A percentile compares a stretch with the other conserved stretches of the same genome.
Conservation (phyloP, 2,888 invertebrate genomes). For the Polyommatus iphigenia region DNA sequence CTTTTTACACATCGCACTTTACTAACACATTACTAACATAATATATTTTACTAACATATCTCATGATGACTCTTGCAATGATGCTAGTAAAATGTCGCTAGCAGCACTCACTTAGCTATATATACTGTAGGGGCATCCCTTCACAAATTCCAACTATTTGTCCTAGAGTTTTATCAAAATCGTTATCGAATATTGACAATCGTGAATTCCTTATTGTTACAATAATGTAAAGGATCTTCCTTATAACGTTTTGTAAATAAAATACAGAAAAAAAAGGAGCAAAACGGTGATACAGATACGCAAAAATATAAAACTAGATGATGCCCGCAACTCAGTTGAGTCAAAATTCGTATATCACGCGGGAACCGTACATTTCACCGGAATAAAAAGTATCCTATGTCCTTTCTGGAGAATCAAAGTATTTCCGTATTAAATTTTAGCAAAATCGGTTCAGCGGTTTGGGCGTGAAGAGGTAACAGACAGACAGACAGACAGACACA, state of each 20-base stretch:
- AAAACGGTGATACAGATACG: too few relatives aligned
- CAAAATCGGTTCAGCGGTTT: too few relatives aligned
- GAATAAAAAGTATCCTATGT: too few relatives aligned
- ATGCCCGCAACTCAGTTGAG: too few relatives aligned
- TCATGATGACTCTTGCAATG: neutral
- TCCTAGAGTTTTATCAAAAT: neutral
- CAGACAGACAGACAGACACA: too few relatives aligned
- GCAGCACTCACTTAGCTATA: neutral
- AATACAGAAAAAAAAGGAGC: too few relatives aligned
- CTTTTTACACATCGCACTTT: neutral
- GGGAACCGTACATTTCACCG: too few relatives aligned
- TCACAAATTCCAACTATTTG: neutral
- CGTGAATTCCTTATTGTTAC: slow-evolving; percentile 6
- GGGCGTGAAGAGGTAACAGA: too few relatives aligned
- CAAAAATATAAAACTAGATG: too few relatives aligned
- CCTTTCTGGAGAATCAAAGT: too few relatives aligned
- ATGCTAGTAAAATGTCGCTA: neutral
- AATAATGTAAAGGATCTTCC: neutral
- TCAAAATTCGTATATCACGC: too few relatives aligned
- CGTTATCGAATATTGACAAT: neutral
- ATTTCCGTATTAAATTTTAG: too few relatives aligned
- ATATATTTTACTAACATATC: slow-evolving; percentile 13
- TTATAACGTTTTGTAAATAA: neutral
- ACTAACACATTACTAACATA: neutral
- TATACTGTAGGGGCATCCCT: slow-evolving; percentile 4